Base-by-base conservation (phyloP, 2,888 invertebrate species). In the Xestia rhomboidea region DNA sequence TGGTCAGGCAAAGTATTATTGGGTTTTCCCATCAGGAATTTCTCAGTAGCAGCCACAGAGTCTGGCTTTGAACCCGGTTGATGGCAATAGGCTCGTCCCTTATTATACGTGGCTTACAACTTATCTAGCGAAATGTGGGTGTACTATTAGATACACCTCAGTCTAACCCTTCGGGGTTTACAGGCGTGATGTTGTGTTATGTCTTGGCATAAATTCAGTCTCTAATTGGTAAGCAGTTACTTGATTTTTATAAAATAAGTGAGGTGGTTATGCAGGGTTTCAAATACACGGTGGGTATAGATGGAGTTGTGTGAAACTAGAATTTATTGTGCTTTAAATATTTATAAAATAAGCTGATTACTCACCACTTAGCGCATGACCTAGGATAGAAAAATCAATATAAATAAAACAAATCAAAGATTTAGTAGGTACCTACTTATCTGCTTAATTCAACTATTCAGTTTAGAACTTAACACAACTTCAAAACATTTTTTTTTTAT, bases 361-460 rank as follows among this genome's bases (percentile, higher is more conserved):
- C 81, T 81, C 73, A 81, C 81, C 81, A 62, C 81, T 81, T 24
- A 81, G 54, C 46, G 68, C 85, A 81, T 81, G 81, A 81, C 81
- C 81, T 81, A 49, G 62, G 76, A 81, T 67, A 81, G 54, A 82
- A 75, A 84, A 54, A 76, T 44, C 21, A n/a, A 68, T 81, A n/a
- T 64, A 64, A 41, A 41, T 64, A 41, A 64, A 64, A 27, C 15
- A 64, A 64, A 64, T 64, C n/a, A 41, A 30, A 34, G 1, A 60
- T 30, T 57, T 27, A 57, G 18, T 18, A 30, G 18, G 3, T 18
- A 60, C 30, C 3, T 60, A 60, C 0, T 60, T 18, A 60, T 18
- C 3, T 60, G 30, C 0, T 60, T 57, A 60, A 18, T 57, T 57
- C 6, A 57, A 57, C 57, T 27, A 51, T 57, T 27, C 27, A 57